A percentile compares a stretch with the other conserved stretches of the same genome.
These are phyloP conservation scores for Cylas formicarius DNA, from an alignment of 1,140 invertebrate genomes.

Conservation along the genomic window DNA sequence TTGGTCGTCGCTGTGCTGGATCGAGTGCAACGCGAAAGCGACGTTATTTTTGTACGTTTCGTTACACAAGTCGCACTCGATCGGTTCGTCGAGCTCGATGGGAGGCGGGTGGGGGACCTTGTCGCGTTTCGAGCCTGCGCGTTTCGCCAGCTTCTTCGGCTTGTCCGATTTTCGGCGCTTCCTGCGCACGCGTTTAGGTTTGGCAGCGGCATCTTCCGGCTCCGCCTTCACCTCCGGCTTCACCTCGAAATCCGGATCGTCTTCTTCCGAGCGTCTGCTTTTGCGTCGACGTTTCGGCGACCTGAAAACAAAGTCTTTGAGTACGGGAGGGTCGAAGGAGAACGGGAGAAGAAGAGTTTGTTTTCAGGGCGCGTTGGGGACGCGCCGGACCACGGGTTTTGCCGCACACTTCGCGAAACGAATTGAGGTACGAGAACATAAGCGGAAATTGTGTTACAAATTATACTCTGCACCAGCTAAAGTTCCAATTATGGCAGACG, in stretches of 20 bases:
- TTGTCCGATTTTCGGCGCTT: slow-evolving; percentile 13
- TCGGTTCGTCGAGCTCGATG: slow-evolving; percentile 40
- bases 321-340: too few relatives aligned
- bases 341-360: too few relatives aligned
- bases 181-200: slow-evolving; percentile 6
- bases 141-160: slow-evolving; percentile 7
- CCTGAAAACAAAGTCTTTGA: slow-evolving; percentile 4
- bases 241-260: slow-evolving; percentile 12
- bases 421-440: too few relatives aligned
- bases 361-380: too few relatives aligned
- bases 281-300: slow-evolving; percentile 1
- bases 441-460: too few relatives aligned
- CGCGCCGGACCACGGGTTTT: too few relatives aligned
- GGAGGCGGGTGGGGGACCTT: slow-evolving; percentile 45
- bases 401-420: too few relatives aligned
- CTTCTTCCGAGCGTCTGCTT: neutral
- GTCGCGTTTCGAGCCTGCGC: slow-evolving; percentile 8
- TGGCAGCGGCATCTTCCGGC: neutral
- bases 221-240: slow-evolving; percentile 5
- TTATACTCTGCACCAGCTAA: too few relatives aligned
- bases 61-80: slow-evolving; percentile 34
- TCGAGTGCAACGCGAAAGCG: slow-evolving; percentile 30
- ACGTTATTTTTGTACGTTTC: slow-evolving; percentile 32
- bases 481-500: too few relatives aligned
- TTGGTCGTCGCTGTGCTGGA: slow-evolving; percentile 36